Conservation (phyloP, 1,140 invertebrate species). For the Amyelois transitella region DNA sequence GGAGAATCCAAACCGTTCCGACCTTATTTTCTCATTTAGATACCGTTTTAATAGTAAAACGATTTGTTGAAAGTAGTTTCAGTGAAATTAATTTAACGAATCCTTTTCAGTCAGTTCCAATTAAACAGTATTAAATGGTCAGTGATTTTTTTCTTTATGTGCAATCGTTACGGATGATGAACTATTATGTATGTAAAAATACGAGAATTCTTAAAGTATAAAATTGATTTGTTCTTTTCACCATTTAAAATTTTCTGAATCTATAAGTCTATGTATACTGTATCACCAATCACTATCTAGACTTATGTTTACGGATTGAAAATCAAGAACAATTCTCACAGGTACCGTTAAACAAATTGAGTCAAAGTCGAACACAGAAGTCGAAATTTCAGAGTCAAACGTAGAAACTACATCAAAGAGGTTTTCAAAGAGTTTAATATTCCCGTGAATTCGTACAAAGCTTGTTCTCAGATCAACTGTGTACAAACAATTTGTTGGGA, state of each 20-base stretch:
- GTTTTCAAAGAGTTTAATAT: not conserved
- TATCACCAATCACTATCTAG: not conserved
- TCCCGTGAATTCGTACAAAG: not conserved
- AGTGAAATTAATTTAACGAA: not conserved
- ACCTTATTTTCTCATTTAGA: constrained; percentile 16
- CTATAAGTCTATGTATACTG: too few relatives aligned
- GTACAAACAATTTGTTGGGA: not conserved
- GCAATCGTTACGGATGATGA: too few relatives aligned
- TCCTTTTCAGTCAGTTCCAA: not conserved
- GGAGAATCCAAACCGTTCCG: constrained; percentile 8
- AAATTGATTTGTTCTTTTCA: too few relatives aligned
- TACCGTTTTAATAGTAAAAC: constrained; percentile 11
- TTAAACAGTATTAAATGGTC: not conserved
- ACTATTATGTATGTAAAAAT: too few relatives aligned
- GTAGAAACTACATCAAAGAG: not conserved
- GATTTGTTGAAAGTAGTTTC: not conserved
- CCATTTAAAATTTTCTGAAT: too few relatives aligned
- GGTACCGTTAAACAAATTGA: not conserved
- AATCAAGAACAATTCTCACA: not conserved
- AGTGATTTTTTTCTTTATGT: not conserved
- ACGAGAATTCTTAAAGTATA: too few relatives aligned
- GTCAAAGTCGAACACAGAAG: not conserved
- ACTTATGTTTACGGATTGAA: not conserved
- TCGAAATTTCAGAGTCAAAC: not conserved
- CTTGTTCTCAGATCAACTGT: not conserved